These are phyloP conservation scores for Yponomeuta cagnagella DNA, from an alignment of 2,888 invertebrate species.

Conservation along the genomic window DNA sequence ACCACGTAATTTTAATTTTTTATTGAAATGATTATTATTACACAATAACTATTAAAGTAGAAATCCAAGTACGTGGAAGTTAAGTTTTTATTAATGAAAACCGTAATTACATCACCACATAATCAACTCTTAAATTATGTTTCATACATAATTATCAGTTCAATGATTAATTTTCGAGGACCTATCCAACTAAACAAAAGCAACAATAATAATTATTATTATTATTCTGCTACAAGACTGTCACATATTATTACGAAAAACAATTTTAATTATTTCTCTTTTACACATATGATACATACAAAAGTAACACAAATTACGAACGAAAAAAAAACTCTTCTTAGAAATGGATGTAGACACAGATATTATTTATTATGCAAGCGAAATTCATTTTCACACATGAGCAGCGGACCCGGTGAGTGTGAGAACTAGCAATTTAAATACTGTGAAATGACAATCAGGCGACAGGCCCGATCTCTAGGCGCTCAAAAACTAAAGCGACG, in stretches of 20 bases:
- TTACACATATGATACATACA: constrained; percentile 29
- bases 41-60: constrained; percentile 72
- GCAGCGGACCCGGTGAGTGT: constrained; percentile 27
- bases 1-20: constrained; percentile 46
- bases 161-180: constrained; percentile 61
- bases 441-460: constrained; percentile 37
- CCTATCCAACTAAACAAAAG: constrained; percentile 60
- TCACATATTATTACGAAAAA: constrained; percentile 45
- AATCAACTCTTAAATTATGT: constrained; percentile 66
- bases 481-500: constrained; percentile 42
- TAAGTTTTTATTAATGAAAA: constrained; percentile 67
- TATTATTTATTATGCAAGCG: constrained; percentile 44
- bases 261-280: constrained; percentile 31
- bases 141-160: constrained; percentile 53
- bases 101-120: constrained; percentile 63
- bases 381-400: constrained; percentile 49
- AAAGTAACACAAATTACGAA: constrained; percentile 41
- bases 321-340: constrained; percentile 34
- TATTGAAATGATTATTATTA: constrained; percentile 42
- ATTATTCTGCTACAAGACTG: constrained; percentile 38
- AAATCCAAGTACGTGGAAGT: constrained; percentile 69
- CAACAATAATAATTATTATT: constrained; percentile 50
- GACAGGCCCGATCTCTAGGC: constrained; percentile 26
- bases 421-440: constrained; percentile 62
- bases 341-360: constrained; percentile 7